Conservation (phyloP, 2,888 invertebrate genomes). For the Eumacrocentrus americanus region DNA sequence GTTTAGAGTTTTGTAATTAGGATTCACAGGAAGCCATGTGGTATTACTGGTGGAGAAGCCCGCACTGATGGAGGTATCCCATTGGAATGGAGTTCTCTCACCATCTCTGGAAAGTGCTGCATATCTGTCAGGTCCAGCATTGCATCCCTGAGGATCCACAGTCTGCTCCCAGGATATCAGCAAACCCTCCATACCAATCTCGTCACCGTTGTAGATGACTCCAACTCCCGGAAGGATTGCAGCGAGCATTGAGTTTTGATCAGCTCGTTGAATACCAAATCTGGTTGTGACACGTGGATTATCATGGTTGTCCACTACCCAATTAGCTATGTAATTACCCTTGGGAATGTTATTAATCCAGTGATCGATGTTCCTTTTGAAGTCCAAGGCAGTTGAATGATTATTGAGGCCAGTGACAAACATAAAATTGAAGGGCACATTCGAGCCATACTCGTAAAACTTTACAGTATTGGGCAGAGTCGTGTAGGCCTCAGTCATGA, state of each 20-base stretch:
- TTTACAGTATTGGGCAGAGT: slow-evolving; percentile 63
- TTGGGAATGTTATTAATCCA: slow-evolving; percentile 69
- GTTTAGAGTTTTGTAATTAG: slow-evolving; percentile 68
- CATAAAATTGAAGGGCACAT: slow-evolving; percentile 72
- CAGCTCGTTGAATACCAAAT: slow-evolving; percentile 62
- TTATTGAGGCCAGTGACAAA: slow-evolving; percentile 62
- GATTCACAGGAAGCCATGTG: slow-evolving; percentile 74
- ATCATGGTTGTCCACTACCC: slow-evolving; percentile 73
- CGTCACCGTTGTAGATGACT: slow-evolving; percentile 76
- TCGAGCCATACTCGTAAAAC: slow-evolving; percentile 63
- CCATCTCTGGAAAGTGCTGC: slow-evolving; percentile 52
- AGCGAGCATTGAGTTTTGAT: slow-evolving; percentile 67
- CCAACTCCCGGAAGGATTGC: slow-evolving; percentile 71
- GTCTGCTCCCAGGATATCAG: slow-evolving; percentile 69
- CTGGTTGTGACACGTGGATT: slow-evolving; percentile 61
- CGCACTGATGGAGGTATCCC: slow-evolving; percentile 66
- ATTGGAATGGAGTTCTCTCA: slow-evolving; percentile 71
- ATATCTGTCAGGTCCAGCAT: slow-evolving; percentile 68
- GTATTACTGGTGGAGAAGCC: slow-evolving; percentile 67
- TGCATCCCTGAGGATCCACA: slow-evolving; percentile 70
- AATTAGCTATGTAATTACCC: slow-evolving; percentile 68
- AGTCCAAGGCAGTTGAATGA: slow-evolving; percentile 63
- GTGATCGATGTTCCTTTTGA: slow-evolving; percentile 63
- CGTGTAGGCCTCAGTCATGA: slow-evolving; percentile 71
- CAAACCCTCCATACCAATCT: too few relatives aligned